Evolutionary conservation across 2,113 vertebrate species (phyloP).

Genomic region (Ictalurus furcatus): DNA sequence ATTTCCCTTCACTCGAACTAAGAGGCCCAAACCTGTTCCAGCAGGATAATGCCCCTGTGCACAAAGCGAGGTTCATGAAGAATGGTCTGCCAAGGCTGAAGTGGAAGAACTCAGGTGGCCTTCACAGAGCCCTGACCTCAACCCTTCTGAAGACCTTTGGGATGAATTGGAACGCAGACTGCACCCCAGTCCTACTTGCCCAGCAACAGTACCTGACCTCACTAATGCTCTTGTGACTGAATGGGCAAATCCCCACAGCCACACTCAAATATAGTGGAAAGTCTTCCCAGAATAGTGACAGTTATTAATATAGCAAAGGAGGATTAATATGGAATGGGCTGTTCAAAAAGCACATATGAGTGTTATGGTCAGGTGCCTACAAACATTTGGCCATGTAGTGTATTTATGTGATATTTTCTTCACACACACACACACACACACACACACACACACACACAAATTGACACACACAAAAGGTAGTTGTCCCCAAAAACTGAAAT

Average conservation of each 20-base stretch:
- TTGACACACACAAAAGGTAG: neutral
- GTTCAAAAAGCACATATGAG: neutral
- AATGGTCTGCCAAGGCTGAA: neutral
- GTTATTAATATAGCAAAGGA: neutral
- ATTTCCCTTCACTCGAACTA: neutral
- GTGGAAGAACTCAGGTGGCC: neutral
- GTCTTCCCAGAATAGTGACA: neutral
- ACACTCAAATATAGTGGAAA: neutral
- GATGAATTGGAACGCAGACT: neutral
- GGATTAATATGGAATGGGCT: neutral
- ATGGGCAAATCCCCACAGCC: neutral
- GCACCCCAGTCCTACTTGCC: neutral
- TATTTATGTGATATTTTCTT: neutral
- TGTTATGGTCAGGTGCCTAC: neutral
- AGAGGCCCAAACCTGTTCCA: neutral
- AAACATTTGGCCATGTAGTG: neutral
- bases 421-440: neutral
- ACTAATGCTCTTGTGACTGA: neutral
- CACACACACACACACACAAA: neutral
- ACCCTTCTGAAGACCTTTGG: neutral
- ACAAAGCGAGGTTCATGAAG: neutral
- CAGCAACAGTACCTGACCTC: neutral
- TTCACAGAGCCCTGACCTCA: neutral
- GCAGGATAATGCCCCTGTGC: neutral
- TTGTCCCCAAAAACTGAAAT: neutral